These are phyloP conservation scores for Ophion obscuratus DNA, from an alignment of 2,888 invertebrate genomes.

Conservation along the genomic window DNA sequence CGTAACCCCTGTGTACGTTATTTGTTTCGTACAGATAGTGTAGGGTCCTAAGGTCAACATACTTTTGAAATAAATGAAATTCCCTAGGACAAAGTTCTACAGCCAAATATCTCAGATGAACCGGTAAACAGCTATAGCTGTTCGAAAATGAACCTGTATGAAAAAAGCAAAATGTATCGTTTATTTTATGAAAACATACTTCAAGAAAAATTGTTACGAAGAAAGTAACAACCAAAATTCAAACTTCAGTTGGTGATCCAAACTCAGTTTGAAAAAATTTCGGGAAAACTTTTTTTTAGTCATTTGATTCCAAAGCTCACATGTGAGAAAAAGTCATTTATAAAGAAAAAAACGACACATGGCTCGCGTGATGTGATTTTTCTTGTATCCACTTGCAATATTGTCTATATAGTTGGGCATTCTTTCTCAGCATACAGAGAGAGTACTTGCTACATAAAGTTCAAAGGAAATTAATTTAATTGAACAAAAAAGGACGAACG, in stretches of 20 bases:
- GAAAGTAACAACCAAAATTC: no score
- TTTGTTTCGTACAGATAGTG: no score
- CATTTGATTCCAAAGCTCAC: not conserved
- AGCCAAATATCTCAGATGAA: not conserved
- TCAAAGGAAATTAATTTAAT: not conserved
- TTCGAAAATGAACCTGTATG: not conserved
- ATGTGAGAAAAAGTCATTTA: not conserved
- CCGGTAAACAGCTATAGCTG: no score
- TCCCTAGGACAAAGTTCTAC: not conserved
- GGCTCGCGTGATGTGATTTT: slow-evolving; percentile 2
- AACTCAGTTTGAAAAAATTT: no score
- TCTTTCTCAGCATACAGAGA: not conserved
- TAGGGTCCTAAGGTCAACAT: not conserved
- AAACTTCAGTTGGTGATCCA: no score
- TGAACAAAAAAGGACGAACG: not conserved
- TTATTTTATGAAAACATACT: no score
- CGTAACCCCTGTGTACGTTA: no score
- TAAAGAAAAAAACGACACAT: not conserved
- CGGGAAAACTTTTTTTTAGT: not conserved
- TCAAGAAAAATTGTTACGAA: no score
- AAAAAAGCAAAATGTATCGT: no score
- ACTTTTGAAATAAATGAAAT: not conserved
- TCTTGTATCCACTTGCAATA: not conserved
- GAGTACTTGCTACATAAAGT: not conserved
- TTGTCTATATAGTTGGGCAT: slow-evolving; percentile 2